Evolutionary conservation across 2,888 invertebrate species (phyloP).

Genomic region (Clusia tigrina): DNA sequence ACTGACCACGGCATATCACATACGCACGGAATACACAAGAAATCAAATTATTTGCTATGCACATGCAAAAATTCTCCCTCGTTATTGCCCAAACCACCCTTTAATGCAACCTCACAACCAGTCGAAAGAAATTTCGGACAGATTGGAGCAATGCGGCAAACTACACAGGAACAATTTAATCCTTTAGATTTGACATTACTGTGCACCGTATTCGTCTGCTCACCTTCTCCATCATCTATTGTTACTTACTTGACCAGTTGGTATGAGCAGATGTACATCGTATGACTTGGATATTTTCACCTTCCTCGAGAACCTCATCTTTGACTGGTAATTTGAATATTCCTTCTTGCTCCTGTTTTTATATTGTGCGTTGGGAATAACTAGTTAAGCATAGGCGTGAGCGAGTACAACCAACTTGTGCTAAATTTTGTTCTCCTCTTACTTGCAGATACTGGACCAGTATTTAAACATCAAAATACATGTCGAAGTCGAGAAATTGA

Average conservation of each 20-base stretch:
- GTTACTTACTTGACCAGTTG: slow-evolving; percentile 15
- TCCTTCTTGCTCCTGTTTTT: neutral
- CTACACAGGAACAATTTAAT: slow-evolving; percentile 36
- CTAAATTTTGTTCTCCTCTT: slow-evolving; percentile 22
- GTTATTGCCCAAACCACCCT: neutral
- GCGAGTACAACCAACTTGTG: neutral
- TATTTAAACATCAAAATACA: slow-evolving; percentile 32
- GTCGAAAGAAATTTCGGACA: neutral
- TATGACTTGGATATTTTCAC: slow-evolving; percentile 51
- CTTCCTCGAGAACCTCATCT: slow-evolving; percentile 44
- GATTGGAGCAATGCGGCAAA: slow-evolving; percentile 34
- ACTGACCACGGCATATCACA: neutral
- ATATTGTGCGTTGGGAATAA: neutral
- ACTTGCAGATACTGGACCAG: slow-evolving; percentile 21
- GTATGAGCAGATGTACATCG: slow-evolving; percentile 51
- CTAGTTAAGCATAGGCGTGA: neutral
- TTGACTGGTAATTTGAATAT: slow-evolving; percentile 32
- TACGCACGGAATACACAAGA: slow-evolving; percentile 30
- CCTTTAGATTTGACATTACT: slow-evolving; percentile 30
- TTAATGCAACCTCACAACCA: too few relatives aligned
- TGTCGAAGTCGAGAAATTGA: slow-evolving; percentile 35
- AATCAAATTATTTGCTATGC: slow-evolving; percentile 27
- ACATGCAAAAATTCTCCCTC: slow-evolving; percentile 26
- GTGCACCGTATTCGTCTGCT: neutral
- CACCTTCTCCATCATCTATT: neutral